Evolutionary conservation across 2,888 invertebrate species (phyloP), one percentile per base, ranked within the genome.

Genomic region (Pomacea canaliculata): DNA sequence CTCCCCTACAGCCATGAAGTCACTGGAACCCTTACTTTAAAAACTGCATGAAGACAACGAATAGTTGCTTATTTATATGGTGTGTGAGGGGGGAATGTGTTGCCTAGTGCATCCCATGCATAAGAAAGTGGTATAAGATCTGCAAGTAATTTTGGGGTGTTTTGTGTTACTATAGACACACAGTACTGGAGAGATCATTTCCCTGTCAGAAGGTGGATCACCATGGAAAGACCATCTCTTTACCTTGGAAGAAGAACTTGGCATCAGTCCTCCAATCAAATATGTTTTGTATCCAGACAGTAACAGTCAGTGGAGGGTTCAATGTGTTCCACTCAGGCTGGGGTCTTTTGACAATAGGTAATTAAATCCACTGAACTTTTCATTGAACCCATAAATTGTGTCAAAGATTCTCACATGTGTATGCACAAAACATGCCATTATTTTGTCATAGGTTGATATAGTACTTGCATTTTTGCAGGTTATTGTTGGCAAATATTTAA

Each of bases 151-250:
- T 13, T 13, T 7, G 51, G 10, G 65, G 9, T 7, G 12, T 19
- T 1, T 19, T 65, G 23, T 37, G 10, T 65, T 23, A n/a, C 51
- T 19, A 1, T 71, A 94, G 85, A 92, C 95, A 0, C 94, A 97
- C 88, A 85, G 92, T 18, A 94, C 95, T 75, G 98, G 98, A 0
- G 93, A 96, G 91, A 96, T 99, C 70, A 91, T 99, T 0, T 92
- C 94, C 82, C 92, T 99, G 16, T 90, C 90, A 0, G 77, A 87
- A 62, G 93, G 93, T 74, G 92, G 94, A 7, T 94, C 95, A 85
- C 97, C 98, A 0, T 99, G 98, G 98, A 96, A 96, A 87, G 94
- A 96, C 76, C 98, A 98, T 91, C 92, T 98, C 70, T 94, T 94
- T 85, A 93, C 93, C 68, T 88, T 99, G 74, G 99, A 99, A 92